These are phyloP conservation scores for Melanotaenia parkinsoni DNA, from an alignment of 2,797 vertebrate genomes.

Conservation along the genomic window DNA sequence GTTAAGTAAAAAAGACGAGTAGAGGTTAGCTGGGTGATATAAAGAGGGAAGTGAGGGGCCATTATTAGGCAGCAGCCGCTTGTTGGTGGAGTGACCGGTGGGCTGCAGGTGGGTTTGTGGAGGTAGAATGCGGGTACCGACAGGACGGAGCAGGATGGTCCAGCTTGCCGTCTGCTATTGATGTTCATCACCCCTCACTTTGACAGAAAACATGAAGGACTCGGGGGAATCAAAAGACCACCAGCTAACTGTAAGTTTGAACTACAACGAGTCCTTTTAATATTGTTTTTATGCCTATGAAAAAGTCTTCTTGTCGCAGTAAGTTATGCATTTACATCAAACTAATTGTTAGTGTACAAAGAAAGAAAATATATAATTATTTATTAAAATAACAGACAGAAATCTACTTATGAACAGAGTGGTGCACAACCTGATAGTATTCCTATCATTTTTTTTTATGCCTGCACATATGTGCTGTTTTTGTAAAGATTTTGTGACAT, in stretches of 20 bases:
- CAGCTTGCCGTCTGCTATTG: slow-evolving; percentile 33
- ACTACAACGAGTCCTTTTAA: not conserved
- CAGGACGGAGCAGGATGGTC: slow-evolving; percentile 34
- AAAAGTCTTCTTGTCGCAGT: not conserved
- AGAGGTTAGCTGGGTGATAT: not conserved
- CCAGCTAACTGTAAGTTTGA: slow-evolving; percentile 85
- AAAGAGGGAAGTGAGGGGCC: not conserved
- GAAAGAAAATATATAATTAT: not conserved
- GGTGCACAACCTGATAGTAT: not conserved
- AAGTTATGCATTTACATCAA: not conserved
- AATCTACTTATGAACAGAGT: not conserved
- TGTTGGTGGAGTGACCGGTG: not conserved
- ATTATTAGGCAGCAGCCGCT: not conserved
- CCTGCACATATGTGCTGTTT: not conserved
- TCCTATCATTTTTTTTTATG: not conserved
- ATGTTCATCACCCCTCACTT: slow-evolving; percentile 8
- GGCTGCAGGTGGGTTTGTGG: slow-evolving; percentile 16
- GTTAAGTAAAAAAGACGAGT: not conserved
- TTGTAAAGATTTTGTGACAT: not conserved
- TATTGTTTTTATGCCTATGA: too few relatives aligned
- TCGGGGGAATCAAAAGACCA: slow-evolving; percentile 88
- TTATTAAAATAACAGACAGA: not conserved
- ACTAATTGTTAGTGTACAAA: not conserved
- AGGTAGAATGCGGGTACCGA: slow-evolving; percentile 38
- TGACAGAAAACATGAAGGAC: slow-evolving; percentile 84